Conservation (phyloP, 2,113 vertebrate species). For the Leptobrachium ailaonicum region DNA sequence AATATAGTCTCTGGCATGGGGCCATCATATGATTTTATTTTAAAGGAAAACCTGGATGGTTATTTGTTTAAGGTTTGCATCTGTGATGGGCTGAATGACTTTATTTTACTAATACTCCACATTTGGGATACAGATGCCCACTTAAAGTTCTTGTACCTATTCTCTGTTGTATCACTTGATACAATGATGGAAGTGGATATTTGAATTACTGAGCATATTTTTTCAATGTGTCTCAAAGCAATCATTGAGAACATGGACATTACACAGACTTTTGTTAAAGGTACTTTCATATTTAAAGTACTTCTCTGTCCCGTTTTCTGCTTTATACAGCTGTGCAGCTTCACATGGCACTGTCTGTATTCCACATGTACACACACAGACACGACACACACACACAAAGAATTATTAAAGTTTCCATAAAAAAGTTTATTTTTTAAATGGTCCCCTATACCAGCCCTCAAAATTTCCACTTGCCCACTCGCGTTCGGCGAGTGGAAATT, state of each 20-base stretch:
- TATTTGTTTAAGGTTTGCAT: constrained; percentile 72
- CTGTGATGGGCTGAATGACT: constrained; percentile 61
- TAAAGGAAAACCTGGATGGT: constrained; percentile 70
- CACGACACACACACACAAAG: constrained; percentile 58
- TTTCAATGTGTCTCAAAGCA: constrained; percentile 30
- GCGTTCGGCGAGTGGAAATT: too few relatives aligned
- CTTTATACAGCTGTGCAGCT: constrained; percentile 70
- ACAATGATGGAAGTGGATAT: constrained; percentile 17
- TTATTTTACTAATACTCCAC: constrained; percentile 35
- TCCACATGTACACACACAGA: constrained; percentile 64
- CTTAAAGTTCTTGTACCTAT: not conserved
- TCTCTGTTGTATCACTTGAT: constrained; percentile 18
- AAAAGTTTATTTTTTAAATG: constrained; percentile 73
- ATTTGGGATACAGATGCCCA: constrained; percentile 59
- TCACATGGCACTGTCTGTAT: constrained; percentile 66
- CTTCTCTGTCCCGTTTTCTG: constrained; percentile 56
- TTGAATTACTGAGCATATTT: constrained; percentile 27
- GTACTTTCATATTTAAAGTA: constrained; percentile 55
- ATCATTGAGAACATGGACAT: constrained; percentile 8
- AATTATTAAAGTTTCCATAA: constrained; percentile 72
- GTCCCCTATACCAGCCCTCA: constrained; percentile 55
- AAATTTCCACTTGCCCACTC: too few relatives aligned
- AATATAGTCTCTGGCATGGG: constrained; percentile 72
- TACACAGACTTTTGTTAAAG: constrained; percentile 36
- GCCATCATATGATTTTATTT: constrained; percentile 73